These are phyloP conservation scores for Branchipolynoe longqiensis DNA, from an alignment of 2,888 invertebrate species.

Conservation along the genomic window DNA sequence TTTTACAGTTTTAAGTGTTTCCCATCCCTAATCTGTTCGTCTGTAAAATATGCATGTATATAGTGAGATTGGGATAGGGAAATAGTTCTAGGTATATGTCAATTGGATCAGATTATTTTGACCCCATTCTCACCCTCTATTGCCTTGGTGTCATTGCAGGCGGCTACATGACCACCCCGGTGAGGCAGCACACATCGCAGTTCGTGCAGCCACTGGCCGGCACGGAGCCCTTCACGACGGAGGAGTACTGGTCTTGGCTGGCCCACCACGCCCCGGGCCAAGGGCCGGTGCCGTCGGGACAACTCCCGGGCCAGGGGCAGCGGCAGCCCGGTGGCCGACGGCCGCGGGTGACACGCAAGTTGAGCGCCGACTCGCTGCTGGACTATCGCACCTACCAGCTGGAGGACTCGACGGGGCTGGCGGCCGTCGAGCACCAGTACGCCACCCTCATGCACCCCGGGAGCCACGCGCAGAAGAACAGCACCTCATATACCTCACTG, in stretches of 20 bases:
- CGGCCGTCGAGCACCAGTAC: constrained; percentile 29
- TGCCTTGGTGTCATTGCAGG: not conserved
- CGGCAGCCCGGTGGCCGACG: constrained; percentile 1
- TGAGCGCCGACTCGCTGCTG: constrained; percentile 74
- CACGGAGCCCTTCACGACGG: constrained; percentile 61
- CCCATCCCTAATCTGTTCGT: no score
- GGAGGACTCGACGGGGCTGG: constrained; percentile 68
- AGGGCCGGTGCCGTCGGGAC: constrained; percentile 9
- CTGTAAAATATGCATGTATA: no score
- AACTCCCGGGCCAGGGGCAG: constrained; percentile 35
- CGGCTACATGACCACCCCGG: not conserved
- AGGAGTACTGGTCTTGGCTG: constrained; percentile 69
- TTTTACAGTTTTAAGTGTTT: no score
- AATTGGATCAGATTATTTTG: no score
- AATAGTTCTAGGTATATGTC: not conserved
- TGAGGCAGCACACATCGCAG: constrained; percentile 21
- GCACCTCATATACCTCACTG: constrained; percentile 56
- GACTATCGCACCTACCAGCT: constrained; percentile 76
- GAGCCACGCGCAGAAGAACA: constrained; percentile 43
- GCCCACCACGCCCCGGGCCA: constrained; percentile 43
- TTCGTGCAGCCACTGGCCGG: constrained; percentile 34
- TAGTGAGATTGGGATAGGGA: no score
- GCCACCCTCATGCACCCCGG: constrained; percentile 54
- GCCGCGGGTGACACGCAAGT: constrained; percentile 69
- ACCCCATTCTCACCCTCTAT: not conserved